Conservation (phyloP, 2,797 vertebrate species). For the Anguilla obscura region DNA sequence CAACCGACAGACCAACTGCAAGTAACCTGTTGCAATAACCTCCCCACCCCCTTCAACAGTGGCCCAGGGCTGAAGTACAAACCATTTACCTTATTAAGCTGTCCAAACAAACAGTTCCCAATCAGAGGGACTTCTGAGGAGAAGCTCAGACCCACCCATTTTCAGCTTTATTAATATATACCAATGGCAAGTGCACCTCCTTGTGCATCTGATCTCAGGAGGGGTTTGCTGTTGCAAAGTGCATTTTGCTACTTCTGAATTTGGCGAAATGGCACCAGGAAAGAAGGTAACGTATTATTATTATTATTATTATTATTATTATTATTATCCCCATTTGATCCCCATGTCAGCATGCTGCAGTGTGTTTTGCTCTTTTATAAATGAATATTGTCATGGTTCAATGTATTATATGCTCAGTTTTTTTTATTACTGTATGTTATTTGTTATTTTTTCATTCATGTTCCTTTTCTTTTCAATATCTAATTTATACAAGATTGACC, state of each 20-base stretch:
- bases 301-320: too few relatives aligned
- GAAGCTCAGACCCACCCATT: slow-evolving; percentile 36
- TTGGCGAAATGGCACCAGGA: slow-evolving; percentile 28
- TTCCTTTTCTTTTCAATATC: background rate
- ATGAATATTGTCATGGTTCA: too few relatives aligned
- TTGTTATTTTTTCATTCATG: background rate
- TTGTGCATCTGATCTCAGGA: slow-evolving; percentile 7
- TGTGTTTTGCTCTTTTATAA: too few relatives aligned
- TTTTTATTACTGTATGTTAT: background rate
- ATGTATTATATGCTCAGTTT: too few relatives aligned
- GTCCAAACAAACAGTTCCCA: slow-evolving; percentile 32
- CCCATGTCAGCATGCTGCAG: too few relatives aligned
- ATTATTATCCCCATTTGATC: too few relatives aligned
- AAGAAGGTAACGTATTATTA: slow-evolving; percentile 31
- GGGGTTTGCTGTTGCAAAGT: slow-evolving; percentile 20
- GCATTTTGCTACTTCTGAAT: slow-evolving; percentile 17
- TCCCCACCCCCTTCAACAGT: too few relatives aligned
- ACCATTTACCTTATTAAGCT: slow-evolving; percentile 5
- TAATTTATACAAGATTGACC: background rate
- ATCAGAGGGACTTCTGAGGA: slow-evolving; percentile 23
- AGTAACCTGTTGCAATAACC: too few relatives aligned
- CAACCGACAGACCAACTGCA: too few relatives aligned
- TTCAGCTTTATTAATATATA: slow-evolving; percentile 26
- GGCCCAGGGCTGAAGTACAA: background rate
- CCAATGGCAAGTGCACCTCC: background rate